Conservation (phyloP, 2,113 vertebrate species). For the Aptenodytes patagonicus region DNA sequence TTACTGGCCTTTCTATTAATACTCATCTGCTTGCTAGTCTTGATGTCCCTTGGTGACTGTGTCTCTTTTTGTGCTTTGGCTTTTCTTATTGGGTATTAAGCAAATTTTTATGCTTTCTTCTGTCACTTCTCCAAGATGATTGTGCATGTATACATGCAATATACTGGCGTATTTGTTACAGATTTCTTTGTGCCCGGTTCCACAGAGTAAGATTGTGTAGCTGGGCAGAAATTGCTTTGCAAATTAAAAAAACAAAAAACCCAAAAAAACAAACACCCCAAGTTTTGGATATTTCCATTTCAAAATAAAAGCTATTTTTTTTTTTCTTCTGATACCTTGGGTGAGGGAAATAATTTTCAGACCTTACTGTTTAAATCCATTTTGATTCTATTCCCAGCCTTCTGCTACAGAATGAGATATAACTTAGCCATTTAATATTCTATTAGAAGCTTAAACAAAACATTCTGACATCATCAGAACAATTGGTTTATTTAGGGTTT, state of each 20-base stretch:
- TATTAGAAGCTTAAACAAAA: background rate
- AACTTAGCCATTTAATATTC: background rate
- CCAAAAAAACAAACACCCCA: background rate
- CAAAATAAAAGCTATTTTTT: background rate
- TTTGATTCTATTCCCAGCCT: background rate
- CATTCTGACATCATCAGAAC: background rate
- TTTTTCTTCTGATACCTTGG: background rate
- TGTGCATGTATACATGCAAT: background rate
- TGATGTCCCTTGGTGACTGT: background rate
- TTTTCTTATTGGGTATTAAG: background rate
- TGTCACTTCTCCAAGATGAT: background rate
- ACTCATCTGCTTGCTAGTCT: background rate
- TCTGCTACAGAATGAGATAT: background rate
- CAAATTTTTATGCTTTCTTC: background rate
- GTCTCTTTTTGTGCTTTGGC: background rate
- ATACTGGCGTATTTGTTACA: background rate
- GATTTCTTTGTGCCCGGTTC: background rate
- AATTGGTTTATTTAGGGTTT: rapidly evolving
- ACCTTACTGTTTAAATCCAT: background rate
- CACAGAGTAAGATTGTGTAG: background rate
- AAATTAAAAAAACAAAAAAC: background rate
- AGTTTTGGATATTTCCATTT: background rate
- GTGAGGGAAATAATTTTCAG: background rate
- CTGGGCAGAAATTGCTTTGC: background rate
- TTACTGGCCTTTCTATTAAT: background rate